Conservation (phyloP, 2,113 vertebrate genomes). For the Nymphicus hollandicus region DNA sequence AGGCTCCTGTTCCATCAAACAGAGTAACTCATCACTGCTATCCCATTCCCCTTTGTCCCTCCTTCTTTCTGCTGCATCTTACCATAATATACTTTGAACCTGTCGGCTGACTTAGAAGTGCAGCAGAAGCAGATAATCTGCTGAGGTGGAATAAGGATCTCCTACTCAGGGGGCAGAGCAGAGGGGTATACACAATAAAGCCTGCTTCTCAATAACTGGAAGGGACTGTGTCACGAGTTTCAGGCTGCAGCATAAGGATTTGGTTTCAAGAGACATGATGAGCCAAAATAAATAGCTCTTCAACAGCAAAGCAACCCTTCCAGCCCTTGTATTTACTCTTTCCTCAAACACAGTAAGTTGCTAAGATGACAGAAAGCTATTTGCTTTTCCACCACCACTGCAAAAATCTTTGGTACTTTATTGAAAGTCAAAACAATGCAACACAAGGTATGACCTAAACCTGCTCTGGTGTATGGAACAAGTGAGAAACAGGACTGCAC, state of each 20-base stretch:
- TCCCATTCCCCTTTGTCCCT: neutral
- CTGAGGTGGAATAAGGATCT: neutral
- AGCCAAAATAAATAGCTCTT: constrained; percentile 1
- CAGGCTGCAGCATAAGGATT: neutral
- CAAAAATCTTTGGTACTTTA: neutral
- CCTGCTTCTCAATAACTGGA: neutral
- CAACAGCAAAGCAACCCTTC: neutral
- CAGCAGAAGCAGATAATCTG: neutral
- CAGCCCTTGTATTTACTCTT: neutral
- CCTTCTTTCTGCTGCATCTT: neutral
- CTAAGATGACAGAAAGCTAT: neutral
- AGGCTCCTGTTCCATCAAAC: neutral
- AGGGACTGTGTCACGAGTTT: neutral
- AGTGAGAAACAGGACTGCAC: neutral
- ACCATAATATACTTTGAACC: neutral
- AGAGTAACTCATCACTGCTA: neutral
- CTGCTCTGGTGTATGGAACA: neutral
- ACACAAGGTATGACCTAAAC: neutral
- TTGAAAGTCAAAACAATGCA: neutral
- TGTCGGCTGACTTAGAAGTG: neutral
- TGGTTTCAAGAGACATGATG: neutral
- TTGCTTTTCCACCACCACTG: neutral
- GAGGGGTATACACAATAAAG: neutral
- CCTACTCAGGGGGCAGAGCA: neutral
- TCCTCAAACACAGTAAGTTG: neutral